Evolutionary conservation across 2,888 invertebrate genomes (phyloP).

Genomic region (Sinopyrophorus schimmeli): DNA sequence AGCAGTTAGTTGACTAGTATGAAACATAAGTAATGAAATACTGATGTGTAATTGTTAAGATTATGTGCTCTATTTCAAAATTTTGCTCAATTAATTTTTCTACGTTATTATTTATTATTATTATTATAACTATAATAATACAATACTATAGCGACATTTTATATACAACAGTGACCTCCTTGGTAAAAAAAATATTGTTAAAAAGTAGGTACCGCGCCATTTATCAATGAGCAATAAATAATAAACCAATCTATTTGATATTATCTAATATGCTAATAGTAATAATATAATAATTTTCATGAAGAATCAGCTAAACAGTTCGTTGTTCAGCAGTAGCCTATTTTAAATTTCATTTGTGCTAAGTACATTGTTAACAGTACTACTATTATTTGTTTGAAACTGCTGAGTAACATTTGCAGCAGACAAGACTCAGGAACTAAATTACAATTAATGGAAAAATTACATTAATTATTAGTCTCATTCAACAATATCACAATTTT

Average conservation of each 20-base stretch:
- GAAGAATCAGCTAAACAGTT: conserved; percentile 37
- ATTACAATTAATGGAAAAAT: conserved; percentile 52
- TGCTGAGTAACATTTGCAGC: conserved; percentile 35
- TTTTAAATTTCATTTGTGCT: conserved; percentile 51
- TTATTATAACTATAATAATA: conserved; percentile 44
- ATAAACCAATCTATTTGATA: conserved; percentile 22
- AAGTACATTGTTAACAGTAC: conserved; percentile 46
- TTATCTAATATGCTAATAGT: conserved; percentile 20
- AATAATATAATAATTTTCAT: conserved; percentile 20
- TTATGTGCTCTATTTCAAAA: conserved; percentile 51
- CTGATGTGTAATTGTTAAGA: conserved; percentile 49
- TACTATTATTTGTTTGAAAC: conserved; percentile 35
- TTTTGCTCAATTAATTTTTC: conserved; percentile 42
- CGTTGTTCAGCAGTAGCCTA: conserved; percentile 47
- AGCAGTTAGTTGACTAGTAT: conserved; percentile 37
- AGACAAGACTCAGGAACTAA: conserved; percentile 50
- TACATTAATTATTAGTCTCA: conserved; percentile 54
- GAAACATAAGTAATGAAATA: conserved; percentile 42
- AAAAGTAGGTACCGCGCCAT: conserved; percentile 47
- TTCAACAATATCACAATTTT: conserved; percentile 57
- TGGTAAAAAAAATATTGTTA: conserved; percentile 51
- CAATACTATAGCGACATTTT: conserved; percentile 46
- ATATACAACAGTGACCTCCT: conserved; percentile 53
- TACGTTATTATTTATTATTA: no score
- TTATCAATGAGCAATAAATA: conserved; percentile 49